Evolutionary conservation across 2,797 vertebrate species (phyloP).

Genomic region (Myotis planiceps): DNA sequence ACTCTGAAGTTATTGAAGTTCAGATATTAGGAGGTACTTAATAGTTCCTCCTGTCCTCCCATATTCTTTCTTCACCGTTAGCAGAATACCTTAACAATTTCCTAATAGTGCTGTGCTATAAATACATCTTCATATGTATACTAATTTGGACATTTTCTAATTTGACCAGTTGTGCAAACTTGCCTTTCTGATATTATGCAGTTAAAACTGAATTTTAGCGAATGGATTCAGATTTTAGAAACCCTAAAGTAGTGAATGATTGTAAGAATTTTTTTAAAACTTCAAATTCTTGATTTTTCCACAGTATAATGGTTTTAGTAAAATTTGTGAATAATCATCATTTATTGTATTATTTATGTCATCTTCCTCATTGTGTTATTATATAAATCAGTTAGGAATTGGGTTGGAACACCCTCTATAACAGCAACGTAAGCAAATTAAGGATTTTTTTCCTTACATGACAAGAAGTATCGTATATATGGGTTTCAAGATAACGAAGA

Average conservation of each 20-base stretch:
- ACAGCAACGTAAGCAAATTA: background rate
- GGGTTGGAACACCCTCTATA: background rate
- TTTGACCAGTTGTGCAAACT: background rate
- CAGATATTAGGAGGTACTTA: background rate
- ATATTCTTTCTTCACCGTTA: background rate
- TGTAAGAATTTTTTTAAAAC: background rate
- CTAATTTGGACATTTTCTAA: background rate
- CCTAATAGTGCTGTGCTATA: background rate
- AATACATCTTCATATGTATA: background rate
- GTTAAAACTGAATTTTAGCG: slow-evolving; percentile 39
- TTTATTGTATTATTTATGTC: background rate
- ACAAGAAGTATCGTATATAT: background rate
- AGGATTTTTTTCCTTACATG: background rate
- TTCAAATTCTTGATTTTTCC: background rate
- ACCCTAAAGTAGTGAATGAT: too few species aligned
- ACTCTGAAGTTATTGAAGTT: background rate
- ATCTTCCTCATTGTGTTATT: background rate
- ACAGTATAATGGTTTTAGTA: background rate
- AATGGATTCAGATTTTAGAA: background rate
- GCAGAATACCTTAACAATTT: background rate
- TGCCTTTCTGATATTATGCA: background rate
- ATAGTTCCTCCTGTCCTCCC: background rate
- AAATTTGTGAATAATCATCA: background rate
- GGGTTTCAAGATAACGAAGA: background rate
- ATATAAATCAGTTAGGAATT: background rate